Percentiles rank a stretch among this genome's conserved stretches.
Conservation (phyloP, 1,140 invertebrate genomes). For the Dinoponera quadriceps region DNA sequence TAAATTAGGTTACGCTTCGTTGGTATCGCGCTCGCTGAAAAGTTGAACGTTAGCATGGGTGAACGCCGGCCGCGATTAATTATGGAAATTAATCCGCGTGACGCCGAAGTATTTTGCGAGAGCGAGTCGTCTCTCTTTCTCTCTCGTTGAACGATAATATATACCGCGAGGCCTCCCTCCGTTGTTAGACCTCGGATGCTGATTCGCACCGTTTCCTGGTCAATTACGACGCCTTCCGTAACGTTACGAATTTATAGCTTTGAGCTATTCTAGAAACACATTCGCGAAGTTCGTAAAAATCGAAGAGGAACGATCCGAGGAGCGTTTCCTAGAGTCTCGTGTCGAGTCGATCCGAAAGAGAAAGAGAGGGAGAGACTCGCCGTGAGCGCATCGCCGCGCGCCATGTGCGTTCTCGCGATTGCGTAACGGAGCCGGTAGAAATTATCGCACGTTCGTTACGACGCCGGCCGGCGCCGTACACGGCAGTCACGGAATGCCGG, state of each 20-base stretch:
- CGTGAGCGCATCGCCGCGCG: not conserved
- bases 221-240: conserved; percentile 37
- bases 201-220: conserved; percentile 51
- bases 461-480: conserved; percentile 5
- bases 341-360: conserved; percentile 20
- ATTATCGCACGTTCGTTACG: conserved; percentile 44
- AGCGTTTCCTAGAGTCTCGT: not conserved
- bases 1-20: conserved; percentile 57
- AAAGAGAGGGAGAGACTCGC: conserved; percentile 3
- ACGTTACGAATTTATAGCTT: conserved; percentile 27
- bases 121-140: too few relatives aligned
- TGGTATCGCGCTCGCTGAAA: conserved; percentile 46
- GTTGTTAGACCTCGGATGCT: conserved; percentile 28
- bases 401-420: conserved; percentile 38
- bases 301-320: not conserved
- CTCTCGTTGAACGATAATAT: conserved; percentile 48
- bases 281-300: conserved; percentile 25
- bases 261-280: not conserved
- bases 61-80: conserved; percentile 43
- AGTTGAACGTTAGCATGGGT: conserved; percentile 45
- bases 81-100: conserved; percentile 55
- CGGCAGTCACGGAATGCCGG: conserved; percentile 35
- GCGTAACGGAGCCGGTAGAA: conserved; percentile 33
- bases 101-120: conserved; percentile 44
- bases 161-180: conserved; percentile 5